These are phyloP conservation scores for Todiramphus saurophagus DNA, from an alignment of 2,113 vertebrate genomes.

Conservation along the genomic window DNA sequence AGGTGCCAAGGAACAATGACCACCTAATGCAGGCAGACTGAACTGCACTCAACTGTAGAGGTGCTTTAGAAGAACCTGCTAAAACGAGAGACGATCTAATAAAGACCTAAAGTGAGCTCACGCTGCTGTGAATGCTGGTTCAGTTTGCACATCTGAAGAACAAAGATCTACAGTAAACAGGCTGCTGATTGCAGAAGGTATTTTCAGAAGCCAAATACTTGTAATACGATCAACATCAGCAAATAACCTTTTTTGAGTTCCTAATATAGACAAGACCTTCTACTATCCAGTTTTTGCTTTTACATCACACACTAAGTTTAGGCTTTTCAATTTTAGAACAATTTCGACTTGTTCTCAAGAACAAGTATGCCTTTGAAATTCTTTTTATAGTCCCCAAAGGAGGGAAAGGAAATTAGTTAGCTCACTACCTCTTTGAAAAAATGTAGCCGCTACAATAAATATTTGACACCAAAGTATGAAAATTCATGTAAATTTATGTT, in stretches of 20 bases:
- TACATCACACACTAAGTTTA: conserved; percentile 21
- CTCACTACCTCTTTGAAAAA: conserved; percentile 55
- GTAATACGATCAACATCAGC: neutral
- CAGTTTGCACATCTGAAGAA: neutral
- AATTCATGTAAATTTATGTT: conserved; percentile 58
- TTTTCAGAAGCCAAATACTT: conserved; percentile 1
- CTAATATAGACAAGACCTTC: conserved; percentile 1
- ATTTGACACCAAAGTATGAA: conserved; percentile 52
- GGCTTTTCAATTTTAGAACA: conserved; percentile 55
- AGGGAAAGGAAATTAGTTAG: conserved; percentile 63
- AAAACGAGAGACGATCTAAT: neutral
- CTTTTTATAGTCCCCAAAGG: conserved; percentile 58
- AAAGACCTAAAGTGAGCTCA: neutral
- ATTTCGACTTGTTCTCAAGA: conserved; percentile 61
- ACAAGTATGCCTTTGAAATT: conserved; percentile 56
- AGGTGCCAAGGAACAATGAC: neutral
- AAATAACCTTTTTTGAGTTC: neutral
- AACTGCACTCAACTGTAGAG: accelerated
- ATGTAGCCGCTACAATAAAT: conserved; percentile 47
- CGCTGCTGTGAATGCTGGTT: neutral
- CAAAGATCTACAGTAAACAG: neutral
- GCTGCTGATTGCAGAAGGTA: neutral
- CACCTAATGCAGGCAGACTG: too few species aligned
- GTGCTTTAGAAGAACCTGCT: neutral
- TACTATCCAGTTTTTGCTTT: conserved; percentile 9